Evolutionary conservation across 1,140 invertebrate genomes (phyloP).

Genomic region (Eurosta solidaginis): DNA sequence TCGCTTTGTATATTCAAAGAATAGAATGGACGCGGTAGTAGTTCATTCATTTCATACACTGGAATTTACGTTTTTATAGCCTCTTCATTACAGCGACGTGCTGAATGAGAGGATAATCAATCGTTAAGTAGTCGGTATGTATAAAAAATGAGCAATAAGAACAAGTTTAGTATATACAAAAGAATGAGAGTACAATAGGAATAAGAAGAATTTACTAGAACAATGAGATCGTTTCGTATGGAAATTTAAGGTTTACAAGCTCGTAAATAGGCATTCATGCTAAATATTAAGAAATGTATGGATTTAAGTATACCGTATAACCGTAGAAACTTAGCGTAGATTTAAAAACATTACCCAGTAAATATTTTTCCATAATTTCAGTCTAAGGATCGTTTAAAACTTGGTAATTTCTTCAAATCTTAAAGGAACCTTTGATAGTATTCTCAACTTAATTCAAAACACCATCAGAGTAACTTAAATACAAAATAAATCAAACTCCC

Average conservation of each 20-base stretch:
- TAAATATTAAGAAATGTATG: neutral
- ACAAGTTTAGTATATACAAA: too few relatives aligned
- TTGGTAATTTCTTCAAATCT: too few relatives aligned
- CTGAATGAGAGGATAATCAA: neutral
- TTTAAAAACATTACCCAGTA: too few relatives aligned
- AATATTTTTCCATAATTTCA: too few relatives aligned
- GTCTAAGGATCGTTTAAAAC: too few relatives aligned
- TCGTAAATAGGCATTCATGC: neutral
- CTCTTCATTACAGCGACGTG: constrained; percentile 4
- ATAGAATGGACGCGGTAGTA: neutral
- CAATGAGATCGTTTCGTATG: neutral
- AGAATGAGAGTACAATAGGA: neutral
- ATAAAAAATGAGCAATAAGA: neutral
- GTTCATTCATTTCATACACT: constrained; percentile 5
- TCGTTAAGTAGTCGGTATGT: neutral
- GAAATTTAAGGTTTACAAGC: neutral
- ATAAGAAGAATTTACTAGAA: neutral
- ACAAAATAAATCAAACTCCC: too few relatives aligned
- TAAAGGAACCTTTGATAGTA: too few relatives aligned
- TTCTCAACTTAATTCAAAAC: too few relatives aligned
- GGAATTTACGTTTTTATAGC: constrained; percentile 16
- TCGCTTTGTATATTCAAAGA: too few relatives aligned
- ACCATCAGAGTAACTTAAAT: too few relatives aligned
- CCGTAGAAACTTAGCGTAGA: too few relatives aligned
- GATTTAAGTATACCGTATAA: too few relatives aligned